Evolutionary conservation across 2,888 invertebrate species (phyloP), one percentile per base, ranked within the genome.

Genomic region (Adelphocoris suturalis): DNA sequence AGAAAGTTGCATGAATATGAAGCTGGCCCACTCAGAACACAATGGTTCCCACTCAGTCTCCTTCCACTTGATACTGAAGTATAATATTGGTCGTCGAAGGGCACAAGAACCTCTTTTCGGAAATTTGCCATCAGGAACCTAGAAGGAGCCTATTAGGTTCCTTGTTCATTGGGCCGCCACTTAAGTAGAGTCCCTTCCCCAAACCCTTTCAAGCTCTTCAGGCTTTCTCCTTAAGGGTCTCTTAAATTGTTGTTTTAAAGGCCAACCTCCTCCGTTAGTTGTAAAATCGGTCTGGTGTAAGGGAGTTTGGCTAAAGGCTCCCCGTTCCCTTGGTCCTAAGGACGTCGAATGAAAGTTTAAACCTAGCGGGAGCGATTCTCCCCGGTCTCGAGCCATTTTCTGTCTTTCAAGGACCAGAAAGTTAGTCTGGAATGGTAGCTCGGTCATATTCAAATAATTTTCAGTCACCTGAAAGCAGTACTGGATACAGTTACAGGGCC

Each of bases 131-230:
- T 68, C 68, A 68, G 27, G 68, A 68, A 68, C 68, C 68, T 23
- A 68, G 68, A 68, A 23, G 23, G 68, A 68, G 68, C 68, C 68
- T 68, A 68, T 68, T 68, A 68, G 68, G 68, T 68, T 68, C 68
- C 23, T 68, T 68, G 68, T 68, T 68, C 68, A 68, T 68, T 68
- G 68, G 68, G 27, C 68, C 11, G 23, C 68, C 68, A 23, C 68
- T 68, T 68, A 68, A 68, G 68, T 68, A 23, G 68, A 68, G 23
- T 4, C 68, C 68, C 68, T 68, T 68, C 23, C 68, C 68, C 68
- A 68, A 68, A 68, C 68, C 68, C 68, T 68, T 68, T 68, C 68
- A 68, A 68, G 68, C 68, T 68, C 68, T 68, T 68, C 68, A 68
- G 68, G 68, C 68, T 68, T 68, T 68, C 68, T 68, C 68, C 11